A percentile compares a stretch with the other conserved stretches of the same genome.
These are phyloP conservation scores for Palloptera scutellata DNA, from an alignment of 2,888 invertebrate species.

Conservation along the genomic window DNA sequence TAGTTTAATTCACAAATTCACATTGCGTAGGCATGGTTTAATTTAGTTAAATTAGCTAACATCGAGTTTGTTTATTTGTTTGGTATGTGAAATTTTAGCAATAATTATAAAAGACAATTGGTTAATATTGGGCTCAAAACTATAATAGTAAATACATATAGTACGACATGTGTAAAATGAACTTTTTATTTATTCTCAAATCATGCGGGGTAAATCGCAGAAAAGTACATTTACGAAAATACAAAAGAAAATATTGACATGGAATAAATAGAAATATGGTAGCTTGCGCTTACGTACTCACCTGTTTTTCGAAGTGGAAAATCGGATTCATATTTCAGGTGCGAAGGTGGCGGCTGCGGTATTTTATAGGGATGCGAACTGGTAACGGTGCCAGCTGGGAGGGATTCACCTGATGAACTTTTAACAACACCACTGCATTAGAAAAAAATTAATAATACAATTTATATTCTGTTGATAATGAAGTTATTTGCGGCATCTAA, in stretches of 20 bases:
- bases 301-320: constrained; percentile 96
- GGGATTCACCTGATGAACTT: constrained; percentile 72
- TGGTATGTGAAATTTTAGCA: constrained; percentile 5
- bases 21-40: constrained; percentile 2
- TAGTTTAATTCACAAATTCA: constrained; percentile 1
- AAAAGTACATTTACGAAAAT: constrained; percentile 5
- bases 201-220: constrained; percentile 24
- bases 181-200: constrained; percentile 8
- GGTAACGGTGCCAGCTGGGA: constrained; percentile 69
- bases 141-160: constrained; percentile 9
- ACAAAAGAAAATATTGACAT: constrained; percentile 4
- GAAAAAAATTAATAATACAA: neutral
- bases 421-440: constrained; percentile 71
- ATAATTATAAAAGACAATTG: constrained; percentile 1
- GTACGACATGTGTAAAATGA: constrained; percentile 12
- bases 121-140: constrained; percentile 24
- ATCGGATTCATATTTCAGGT: constrained; percentile 70
- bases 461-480: neutral
- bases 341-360: constrained; percentile 69
- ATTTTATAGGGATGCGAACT: constrained; percentile 76
- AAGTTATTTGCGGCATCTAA: neutral
- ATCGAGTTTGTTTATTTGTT: constrained; percentile 3
- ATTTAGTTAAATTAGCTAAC: constrained; percentile 22
- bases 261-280: neutral
- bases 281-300: constrained; percentile 62